Conservation (phyloP, 2,113 vertebrate genomes). For the Dasyornis broadbenti region DNA sequence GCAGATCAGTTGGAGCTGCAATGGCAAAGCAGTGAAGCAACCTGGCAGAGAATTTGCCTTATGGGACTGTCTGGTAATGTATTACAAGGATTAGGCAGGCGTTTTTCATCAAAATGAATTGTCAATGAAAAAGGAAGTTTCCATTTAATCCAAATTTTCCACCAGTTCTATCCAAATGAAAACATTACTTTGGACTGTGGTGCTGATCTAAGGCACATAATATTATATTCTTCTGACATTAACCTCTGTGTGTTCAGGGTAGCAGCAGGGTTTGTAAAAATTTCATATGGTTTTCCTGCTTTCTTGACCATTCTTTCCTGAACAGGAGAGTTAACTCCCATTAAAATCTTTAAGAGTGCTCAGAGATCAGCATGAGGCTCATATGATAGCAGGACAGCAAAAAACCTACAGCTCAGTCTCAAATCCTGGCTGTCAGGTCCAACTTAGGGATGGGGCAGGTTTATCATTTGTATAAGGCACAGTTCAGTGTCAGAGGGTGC, state of each 20-base stretch:
- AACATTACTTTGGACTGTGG: not conserved
- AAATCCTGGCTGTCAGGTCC: not conserved
- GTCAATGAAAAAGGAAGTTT: conserved; percentile 45
- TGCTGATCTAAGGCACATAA: not conserved
- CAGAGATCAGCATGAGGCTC: not conserved
- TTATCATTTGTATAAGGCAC: not conserved
- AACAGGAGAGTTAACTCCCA: not conserved
- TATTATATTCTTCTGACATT: not conserved
- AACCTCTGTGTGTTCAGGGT: not conserved
- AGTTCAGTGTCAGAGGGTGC: not conserved
- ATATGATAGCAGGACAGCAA: not conserved
- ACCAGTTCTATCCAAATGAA: conserved; percentile 30
- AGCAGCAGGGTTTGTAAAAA: not conserved
- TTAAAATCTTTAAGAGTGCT: not conserved
- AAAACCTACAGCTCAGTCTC: not conserved
- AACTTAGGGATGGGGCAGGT: not conserved
- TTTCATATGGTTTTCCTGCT: not conserved
- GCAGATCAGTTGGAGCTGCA: not conserved
- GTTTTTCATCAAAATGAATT: conserved; percentile 1
- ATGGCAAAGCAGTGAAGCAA: not conserved
- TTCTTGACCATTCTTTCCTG: not conserved
- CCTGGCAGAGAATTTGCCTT: not conserved
- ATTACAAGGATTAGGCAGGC: not conserved
- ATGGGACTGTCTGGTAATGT: not conserved
- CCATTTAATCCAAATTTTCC: conserved; percentile 50